These are phyloP conservation scores for Cheilosia variabilis DNA, from an alignment of 2,888 invertebrate genomes.

Conservation along the genomic window DNA sequence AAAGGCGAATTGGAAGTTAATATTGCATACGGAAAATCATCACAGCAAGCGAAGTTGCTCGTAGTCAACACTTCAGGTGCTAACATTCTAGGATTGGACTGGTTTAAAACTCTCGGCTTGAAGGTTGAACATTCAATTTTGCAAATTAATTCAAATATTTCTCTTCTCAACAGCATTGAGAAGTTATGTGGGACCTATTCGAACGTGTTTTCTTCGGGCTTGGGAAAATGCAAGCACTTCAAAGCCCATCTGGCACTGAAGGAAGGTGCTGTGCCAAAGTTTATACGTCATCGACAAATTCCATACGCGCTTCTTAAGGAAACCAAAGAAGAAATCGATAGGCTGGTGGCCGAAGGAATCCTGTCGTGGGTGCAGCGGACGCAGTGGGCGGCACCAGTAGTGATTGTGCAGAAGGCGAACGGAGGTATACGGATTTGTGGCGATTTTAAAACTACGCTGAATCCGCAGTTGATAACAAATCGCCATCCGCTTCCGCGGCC, in stretches of 20 bases:
- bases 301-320: constrained; percentile 1
- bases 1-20: no score
- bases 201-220: background rate
- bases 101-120: no score
- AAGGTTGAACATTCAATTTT: no score
- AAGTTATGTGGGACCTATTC: background rate
- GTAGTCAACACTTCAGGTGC: no score
- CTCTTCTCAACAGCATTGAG: constrained; percentile 19
- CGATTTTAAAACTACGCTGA: constrained; percentile 24
- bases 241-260: constrained; percentile 9
- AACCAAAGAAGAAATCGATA: constrained; percentile 7
- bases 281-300: constrained; percentile 8
- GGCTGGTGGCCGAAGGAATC: background rate
- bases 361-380: background rate
- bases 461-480: constrained; percentile 12
- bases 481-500: constrained; percentile 61
- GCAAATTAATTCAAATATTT: no score
- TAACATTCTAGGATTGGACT: no score
- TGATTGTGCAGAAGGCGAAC: constrained; percentile 11
- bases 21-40: no score
- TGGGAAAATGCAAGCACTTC: constrained; percentile 5
- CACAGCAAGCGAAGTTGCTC: no score
- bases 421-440: constrained; percentile 18
- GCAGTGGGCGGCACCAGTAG: background rate
- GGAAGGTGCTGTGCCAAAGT: background rate